These are phyloP conservation scores for Opisthograptis luteolata DNA, from an alignment of 2,888 invertebrate genomes.

Conservation along the genomic window DNA sequence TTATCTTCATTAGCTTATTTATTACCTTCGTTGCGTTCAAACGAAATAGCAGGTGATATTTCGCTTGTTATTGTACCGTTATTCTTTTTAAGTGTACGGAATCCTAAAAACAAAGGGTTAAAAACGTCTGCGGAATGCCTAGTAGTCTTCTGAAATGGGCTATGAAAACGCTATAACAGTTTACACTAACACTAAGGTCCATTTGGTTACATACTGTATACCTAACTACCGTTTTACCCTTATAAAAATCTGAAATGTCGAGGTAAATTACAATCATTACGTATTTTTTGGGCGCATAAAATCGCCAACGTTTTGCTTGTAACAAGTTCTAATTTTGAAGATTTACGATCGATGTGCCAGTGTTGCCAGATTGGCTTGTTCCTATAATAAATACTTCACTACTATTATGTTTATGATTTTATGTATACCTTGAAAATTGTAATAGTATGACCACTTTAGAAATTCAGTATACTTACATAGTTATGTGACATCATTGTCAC, in stretches of 20 bases:
- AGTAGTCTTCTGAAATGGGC: not conserved
- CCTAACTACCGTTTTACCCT: constrained; percentile 13
- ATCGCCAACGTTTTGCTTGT: constrained; percentile 9
- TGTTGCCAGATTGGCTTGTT: too few relatives aligned
- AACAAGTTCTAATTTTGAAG: constrained; percentile 19
- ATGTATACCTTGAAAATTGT: too few relatives aligned
- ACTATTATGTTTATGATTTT: too few relatives aligned
- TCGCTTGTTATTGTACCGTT: too few relatives aligned
- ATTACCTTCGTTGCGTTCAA: too few relatives aligned
- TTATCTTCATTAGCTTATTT: too few relatives aligned
- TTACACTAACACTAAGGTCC: constrained; percentile 4
- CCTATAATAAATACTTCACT: too few relatives aligned
- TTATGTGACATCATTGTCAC: too few relatives aligned
- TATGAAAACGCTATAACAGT: constrained; percentile 5
- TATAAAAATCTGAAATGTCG: constrained; percentile 9
- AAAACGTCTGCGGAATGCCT: not conserved
- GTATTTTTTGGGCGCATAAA: constrained; percentile 6
- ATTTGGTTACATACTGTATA: constrained; percentile 1
- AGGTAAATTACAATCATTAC: constrained; percentile 13
- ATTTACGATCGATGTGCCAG: constrained; percentile 14
- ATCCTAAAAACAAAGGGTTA: not conserved
- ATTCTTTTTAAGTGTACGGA: too few relatives aligned
- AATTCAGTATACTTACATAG: too few relatives aligned
- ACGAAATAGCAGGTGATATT: too few relatives aligned
- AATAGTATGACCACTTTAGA: too few relatives aligned